Evolutionary conservation across 2,888 invertebrate species (phyloP).

Genomic region (Caenorhabditis zanzibari): DNA sequence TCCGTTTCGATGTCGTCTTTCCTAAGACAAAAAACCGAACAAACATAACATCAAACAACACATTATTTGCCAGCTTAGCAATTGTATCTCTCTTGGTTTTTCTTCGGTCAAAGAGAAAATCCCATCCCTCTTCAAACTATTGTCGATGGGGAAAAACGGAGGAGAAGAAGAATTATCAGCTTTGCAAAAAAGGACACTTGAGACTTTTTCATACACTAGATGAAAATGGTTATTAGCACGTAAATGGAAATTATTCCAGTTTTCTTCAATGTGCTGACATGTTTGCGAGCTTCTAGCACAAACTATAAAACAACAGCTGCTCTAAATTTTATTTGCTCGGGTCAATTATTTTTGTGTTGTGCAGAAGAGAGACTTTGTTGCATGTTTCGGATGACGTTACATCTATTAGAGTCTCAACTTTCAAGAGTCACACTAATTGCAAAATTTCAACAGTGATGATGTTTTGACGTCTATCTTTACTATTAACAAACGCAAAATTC

Average conservation of each 20-base stretch:
- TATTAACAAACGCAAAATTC: too few species aligned
- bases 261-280: too few species aligned
- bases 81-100: conserved; percentile 30
- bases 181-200: conserved; percentile 26
- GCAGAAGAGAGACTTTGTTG: too few species aligned
- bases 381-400: too few species aligned
- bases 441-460: too few species aligned
- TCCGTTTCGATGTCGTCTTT: conserved; percentile 15
- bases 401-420: too few species aligned
- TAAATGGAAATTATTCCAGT: neutral
- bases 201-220: conserved; percentile 1
- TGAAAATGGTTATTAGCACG: conserved; percentile 7
- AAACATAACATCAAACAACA: conserved; percentile 38
- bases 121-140: conserved; percentile 10
- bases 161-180: conserved; percentile 5
- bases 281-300: too few species aligned
- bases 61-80: conserved; percentile 45
- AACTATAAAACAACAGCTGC: too few species aligned
- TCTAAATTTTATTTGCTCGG: too few species aligned
- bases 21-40: conserved; percentile 23
- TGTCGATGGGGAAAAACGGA: neutral
- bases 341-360: too few species aligned
- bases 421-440: too few species aligned
- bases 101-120: neutral
- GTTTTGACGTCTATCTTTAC: too few species aligned